Evolutionary conservation across 2,797 vertebrate genomes (phyloP).

Genomic region (Protosalanx chinensis): DNA sequence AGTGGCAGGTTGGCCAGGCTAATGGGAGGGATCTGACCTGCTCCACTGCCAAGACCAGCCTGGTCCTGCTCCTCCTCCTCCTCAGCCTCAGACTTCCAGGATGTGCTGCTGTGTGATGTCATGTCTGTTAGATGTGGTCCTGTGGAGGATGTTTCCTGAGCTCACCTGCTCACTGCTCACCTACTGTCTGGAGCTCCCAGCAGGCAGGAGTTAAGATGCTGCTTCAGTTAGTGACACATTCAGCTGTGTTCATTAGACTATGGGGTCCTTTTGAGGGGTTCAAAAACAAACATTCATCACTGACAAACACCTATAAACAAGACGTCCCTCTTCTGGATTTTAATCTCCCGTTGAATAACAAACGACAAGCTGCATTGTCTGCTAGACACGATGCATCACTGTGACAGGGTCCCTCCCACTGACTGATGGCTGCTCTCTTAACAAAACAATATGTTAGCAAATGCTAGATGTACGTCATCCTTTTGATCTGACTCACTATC

Average conservation of each 20-base stretch:
- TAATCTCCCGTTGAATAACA: slow-evolving; percentile 45
- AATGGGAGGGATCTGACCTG: slow-evolving; percentile 54
- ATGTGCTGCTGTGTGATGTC: neutral
- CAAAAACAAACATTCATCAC: slow-evolving; percentile 23
- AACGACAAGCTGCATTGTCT: slow-evolving; percentile 37
- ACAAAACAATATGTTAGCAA: slow-evolving; percentile 47
- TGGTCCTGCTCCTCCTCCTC: neutral
- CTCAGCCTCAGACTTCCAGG: slow-evolving; percentile 1
- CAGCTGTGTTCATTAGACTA: neutral
- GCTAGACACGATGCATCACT: slow-evolving; percentile 33
- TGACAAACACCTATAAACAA: slow-evolving; percentile 13
- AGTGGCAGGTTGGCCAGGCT: slow-evolving; percentile 37
- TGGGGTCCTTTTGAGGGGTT: neutral
- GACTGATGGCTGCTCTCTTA: slow-evolving; percentile 58
- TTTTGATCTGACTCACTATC: slow-evolving; percentile 49
- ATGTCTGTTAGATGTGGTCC: no score
- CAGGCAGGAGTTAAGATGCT: no score
- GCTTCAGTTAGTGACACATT: neutral
- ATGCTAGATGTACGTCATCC: slow-evolving; percentile 30
- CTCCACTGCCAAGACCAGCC: slow-evolving; percentile 30
- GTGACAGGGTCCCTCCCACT: slow-evolving; percentile 55
- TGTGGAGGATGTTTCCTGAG: no score
- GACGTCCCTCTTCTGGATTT: slow-evolving; percentile 30
- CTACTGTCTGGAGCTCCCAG: no score
- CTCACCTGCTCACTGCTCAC: neutral